phyloP scores from a whole-genome alignment of 1,140 invertebrate species.

The Choristoneura fumiferana region DNA sequence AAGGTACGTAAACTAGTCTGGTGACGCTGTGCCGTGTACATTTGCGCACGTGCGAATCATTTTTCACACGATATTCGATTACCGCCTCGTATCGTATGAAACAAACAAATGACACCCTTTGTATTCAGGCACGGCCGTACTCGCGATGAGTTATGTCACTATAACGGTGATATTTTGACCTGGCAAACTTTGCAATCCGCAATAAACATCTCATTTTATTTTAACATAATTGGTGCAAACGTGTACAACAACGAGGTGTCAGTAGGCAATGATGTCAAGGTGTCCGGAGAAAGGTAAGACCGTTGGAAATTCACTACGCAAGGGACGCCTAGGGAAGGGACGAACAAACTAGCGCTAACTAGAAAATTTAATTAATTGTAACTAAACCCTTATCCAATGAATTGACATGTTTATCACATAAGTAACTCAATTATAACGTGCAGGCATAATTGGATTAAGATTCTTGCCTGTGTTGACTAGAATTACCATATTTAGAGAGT shows the following conservation, averaged over 20 bases:
- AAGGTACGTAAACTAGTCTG: not conserved
- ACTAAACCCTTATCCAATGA: conserved; percentile 4
- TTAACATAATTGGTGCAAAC: too few relatives aligned
- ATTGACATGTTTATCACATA: conserved; percentile 2
- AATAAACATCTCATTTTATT: too few relatives aligned
- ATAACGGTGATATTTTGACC: not conserved
- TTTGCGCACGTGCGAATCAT: conserved; percentile 3
- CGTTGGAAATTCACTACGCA: too few relatives aligned
- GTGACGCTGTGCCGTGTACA: not conserved
- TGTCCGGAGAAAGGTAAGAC: too few relatives aligned
- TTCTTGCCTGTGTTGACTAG: too few relatives aligned
- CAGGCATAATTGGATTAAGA: too few relatives aligned
- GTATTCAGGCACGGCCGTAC: not conserved
- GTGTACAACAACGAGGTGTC: too few relatives aligned
- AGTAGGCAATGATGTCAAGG: too few relatives aligned
- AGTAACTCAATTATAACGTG: not conserved
- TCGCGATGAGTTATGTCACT: conserved; percentile 7
- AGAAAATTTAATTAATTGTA: conserved; percentile 9
- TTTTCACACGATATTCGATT: conserved; percentile 8
- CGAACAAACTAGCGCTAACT: not conserved
- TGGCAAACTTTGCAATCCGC: too few relatives aligned
- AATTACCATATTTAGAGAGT: too few relatives aligned
- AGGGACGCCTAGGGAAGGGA: too few relatives aligned
- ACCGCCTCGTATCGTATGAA: too few relatives aligned
- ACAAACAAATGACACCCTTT: conserved; percentile 14